These are phyloP conservation scores for Muscidifurax raptorellus DNA, from an alignment of 1,140 invertebrate species.

Conservation along the genomic window DNA sequence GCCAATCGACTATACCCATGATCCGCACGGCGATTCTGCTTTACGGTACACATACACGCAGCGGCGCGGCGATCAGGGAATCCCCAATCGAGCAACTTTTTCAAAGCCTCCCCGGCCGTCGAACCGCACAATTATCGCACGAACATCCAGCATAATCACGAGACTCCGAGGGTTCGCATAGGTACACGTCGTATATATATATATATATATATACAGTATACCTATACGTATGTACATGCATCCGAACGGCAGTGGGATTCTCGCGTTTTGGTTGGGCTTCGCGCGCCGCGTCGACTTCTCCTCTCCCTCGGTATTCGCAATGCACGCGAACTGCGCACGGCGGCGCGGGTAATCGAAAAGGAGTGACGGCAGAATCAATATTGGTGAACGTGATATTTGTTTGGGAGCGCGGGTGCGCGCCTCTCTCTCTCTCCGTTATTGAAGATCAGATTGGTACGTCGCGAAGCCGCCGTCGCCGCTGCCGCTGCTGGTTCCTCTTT, in stretches of 20 bases:
- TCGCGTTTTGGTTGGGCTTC: neutral
- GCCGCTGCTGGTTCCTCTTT: neutral
- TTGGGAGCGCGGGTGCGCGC: neutral
- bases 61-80: neutral
- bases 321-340: neutral
- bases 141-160: neutral
- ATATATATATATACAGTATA: neutral
- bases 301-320: slow-evolving; percentile 11
- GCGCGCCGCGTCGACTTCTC: slow-evolving; percentile 7
- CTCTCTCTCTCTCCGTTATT: neutral
- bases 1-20: neutral
- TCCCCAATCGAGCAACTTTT: neutral
- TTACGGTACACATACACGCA: neutral
- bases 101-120: neutral
- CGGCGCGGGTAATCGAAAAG: slow-evolving; percentile 41
- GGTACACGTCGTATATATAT: neutral
- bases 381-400: slow-evolving; percentile 51
- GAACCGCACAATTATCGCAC: neutral
- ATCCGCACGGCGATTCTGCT: neutral
- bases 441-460: slow-evolving; percentile 28
- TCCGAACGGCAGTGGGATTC: neutral
- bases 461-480: neutral
- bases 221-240: neutral
- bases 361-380: slow-evolving; percentile 48
- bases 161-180: neutral